Evolutionary conservation across 2,888 invertebrate genomes (phyloP), one percentile per base, ranked within the genome.

Genomic region (Cephalotes varians): DNA sequence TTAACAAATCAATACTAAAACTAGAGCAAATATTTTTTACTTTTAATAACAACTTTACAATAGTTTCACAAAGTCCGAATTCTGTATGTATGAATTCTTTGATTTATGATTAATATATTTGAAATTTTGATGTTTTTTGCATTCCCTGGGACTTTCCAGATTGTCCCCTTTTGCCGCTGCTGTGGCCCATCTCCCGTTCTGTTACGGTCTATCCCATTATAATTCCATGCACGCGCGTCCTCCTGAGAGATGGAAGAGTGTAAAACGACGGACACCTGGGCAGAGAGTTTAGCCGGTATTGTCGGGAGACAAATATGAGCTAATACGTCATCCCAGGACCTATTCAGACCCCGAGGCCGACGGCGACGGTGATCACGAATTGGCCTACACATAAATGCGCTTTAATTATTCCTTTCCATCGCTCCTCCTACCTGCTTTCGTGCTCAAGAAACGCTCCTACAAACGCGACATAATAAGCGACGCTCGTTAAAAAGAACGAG

Each of bases 231-330:
- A 86, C 87, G 85, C 87, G 84, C 88, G 86, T 86, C 82, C 88
- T 87, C 88, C 85, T 86, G 88, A 88, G 90, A 90, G 90, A 91
- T 91, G 89, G 91, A 92, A 92, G 91, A 90, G 91, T 91, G 91
- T 91, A 90, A 93, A 93, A 92, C 90, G 90, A 91, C 91, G 91
- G 91, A 92, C 93, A 93, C 92, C 93, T 93, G 93, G 92, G 91
- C 88, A 88, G 91, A 92, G 91, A 92, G 91, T 92, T 93, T 90
- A 91, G 91, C 88, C 88, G 91, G 90, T 86, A 93, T 93, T 94
- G 93, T 93, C 91, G 90, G 91, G 91, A 93, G 93, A 94, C 93
- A 94, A 94, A 94, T 93, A 93, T 92, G 93, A 93, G 92, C 92
- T 93, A 93, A 94, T 94, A 93, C 93, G 92, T 94, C 94, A 94